phyloP scores from a whole-genome alignment of 2,888 invertebrate species.

The Leptinotarsa peninsularis region DNA sequence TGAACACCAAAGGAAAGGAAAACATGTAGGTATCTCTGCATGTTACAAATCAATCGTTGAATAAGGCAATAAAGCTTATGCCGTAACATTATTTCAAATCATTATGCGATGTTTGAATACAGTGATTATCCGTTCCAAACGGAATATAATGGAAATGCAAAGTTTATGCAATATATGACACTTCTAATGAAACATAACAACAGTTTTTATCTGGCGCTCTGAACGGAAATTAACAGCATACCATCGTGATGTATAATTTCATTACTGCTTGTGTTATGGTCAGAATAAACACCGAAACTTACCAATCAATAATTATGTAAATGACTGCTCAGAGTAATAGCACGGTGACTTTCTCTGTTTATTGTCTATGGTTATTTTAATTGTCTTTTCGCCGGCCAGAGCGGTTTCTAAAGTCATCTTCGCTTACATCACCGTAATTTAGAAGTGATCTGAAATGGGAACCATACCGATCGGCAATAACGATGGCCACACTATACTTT shows the following conservation, averaged over 20 bases:
- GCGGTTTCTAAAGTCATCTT: constrained; percentile 12
- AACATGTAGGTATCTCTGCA: not conserved
- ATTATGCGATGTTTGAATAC: not conserved
- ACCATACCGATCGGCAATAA: not conserved
- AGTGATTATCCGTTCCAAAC: constrained; percentile 1
- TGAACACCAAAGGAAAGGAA: too few relatives aligned
- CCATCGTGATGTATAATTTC: not conserved
- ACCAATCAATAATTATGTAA: constrained; percentile 36
- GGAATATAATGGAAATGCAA: not conserved
- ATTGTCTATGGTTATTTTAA: constrained; percentile 43
- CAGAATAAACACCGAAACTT: not conserved
- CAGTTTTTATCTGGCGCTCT: not conserved
- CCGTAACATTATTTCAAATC: not conserved
- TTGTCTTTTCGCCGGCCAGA: constrained; percentile 31
- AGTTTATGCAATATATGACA: not conserved
- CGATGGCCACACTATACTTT: constrained; percentile 2
- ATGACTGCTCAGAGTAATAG: constrained; percentile 37
- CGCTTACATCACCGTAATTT: constrained; percentile 10
- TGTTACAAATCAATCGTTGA: not conserved
- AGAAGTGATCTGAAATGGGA: not conserved
- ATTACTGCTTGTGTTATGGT: not conserved
- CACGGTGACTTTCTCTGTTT: constrained; percentile 43
- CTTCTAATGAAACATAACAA: constrained; percentile 3
- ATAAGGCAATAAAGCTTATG: constrained; percentile 1
- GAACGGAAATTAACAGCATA: not conserved